These are phyloP conservation scores for Tetragonula clypearis DNA, from an alignment of 1,140 invertebrate species.

Conservation along the genomic window DNA sequence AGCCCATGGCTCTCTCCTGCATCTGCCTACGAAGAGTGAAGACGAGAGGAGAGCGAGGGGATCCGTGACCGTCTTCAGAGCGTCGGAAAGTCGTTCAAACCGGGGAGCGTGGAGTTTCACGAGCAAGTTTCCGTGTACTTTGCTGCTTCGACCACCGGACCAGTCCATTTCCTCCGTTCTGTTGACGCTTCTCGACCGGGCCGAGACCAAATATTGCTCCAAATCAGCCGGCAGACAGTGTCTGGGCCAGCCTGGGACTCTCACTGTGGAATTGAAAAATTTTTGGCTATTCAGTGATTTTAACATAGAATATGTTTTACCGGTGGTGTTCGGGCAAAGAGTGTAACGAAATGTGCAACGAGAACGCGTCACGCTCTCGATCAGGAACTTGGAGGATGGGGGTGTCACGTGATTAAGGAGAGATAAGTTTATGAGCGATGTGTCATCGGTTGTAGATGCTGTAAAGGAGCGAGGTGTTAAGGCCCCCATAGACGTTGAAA, in stretches of 20 bases:
- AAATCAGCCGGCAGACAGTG: not conserved
- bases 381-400: too few species aligned
- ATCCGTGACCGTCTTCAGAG: not conserved
- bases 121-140: slow-evolving; percentile 18
- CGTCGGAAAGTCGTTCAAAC: not conserved
- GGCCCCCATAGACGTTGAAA: too few species aligned
- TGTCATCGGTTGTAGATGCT: too few species aligned
- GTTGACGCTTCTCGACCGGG: slow-evolving; percentile 26
- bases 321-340: too few species aligned
- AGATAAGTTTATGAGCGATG: too few species aligned
- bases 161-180: slow-evolving; percentile 10
- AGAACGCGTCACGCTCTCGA: too few species aligned
- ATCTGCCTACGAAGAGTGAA: slow-evolving; percentile 17
- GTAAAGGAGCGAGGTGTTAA: too few species aligned
- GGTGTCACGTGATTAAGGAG: too few species aligned
- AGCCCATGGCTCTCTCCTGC: not conserved
- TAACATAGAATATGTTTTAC: too few species aligned
- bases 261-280: not conserved
- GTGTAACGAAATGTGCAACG: too few species aligned
- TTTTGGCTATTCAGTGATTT: too few species aligned
- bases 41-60: not conserved
- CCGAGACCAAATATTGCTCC: slow-evolving; percentile 27
- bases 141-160: not conserved
- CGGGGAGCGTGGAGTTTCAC: not conserved
- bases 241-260: not conserved